Conservation (phyloP, 2,113 vertebrate species). For the Atrichornis clamosus region DNA sequence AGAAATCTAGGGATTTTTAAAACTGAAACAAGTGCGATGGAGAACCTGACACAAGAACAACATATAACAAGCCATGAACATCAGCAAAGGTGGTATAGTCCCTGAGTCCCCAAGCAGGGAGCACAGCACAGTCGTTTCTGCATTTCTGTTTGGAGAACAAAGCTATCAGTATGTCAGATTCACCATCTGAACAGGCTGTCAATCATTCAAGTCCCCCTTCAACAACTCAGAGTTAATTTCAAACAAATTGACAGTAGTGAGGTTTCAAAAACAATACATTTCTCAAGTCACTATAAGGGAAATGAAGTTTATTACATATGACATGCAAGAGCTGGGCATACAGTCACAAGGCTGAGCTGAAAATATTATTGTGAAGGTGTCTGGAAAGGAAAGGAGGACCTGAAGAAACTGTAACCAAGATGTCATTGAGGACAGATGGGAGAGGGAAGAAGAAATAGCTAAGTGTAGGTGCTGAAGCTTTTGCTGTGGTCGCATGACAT, state of each 20-base stretch:
- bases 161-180: background rate
- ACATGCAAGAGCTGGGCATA: background rate
- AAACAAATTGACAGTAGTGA: constrained; percentile 21
- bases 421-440: background rate
- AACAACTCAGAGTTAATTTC: constrained; percentile 34
- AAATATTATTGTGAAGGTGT: background rate
- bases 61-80: background rate
- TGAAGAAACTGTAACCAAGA: background rate
- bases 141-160: constrained; percentile 18
- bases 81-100: background rate
- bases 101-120: background rate
- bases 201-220: background rate
- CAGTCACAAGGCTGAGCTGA: background rate
- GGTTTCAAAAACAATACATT: constrained; percentile 29
- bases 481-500: background rate
- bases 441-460: background rate
- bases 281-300: constrained; percentile 8
- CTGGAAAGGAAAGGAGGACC: background rate
- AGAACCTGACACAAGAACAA: background rate
- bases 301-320: constrained; percentile 10
- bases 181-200: constrained; percentile 6
- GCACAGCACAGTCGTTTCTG: background rate
- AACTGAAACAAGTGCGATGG: background rate
- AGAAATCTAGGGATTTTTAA: background rate
- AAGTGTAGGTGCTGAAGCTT: background rate